Conservation (phyloP, 2,113 vertebrate species). For the Myanophis thanlyinensis region DNA sequence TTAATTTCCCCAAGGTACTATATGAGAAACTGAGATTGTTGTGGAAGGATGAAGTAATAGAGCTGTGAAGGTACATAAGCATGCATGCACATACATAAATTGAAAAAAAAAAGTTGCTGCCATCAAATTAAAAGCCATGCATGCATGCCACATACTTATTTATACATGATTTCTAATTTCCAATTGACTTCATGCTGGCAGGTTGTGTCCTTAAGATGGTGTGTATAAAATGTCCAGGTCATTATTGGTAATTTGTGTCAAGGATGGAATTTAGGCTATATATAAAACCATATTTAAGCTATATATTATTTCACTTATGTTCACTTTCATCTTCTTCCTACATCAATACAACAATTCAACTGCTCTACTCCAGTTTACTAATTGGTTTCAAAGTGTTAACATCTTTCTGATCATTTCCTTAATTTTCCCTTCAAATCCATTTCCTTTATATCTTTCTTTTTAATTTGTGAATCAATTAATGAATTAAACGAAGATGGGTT, state of each 20-base stretch:
- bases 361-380: background rate
- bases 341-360: background rate
- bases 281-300: background rate
- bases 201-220: background rate
- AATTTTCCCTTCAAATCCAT: background rate
- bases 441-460: background rate
- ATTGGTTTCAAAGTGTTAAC: background rate
- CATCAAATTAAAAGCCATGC: too few relatives aligned
- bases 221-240: background rate
- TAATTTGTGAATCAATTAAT: background rate
- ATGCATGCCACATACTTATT: too few relatives aligned
- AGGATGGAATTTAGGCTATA: background rate
- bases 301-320: background rate
- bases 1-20: background rate
- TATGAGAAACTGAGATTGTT: background rate
- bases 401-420: background rate
- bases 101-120: too few relatives aligned
- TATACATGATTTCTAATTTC: too few relatives aligned
- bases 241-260: background rate
- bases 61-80: background rate
- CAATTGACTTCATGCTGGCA: too few relatives aligned
- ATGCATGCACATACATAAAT: too few relatives aligned
- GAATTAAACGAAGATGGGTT: background rate
- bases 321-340: background rate
- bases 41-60: background rate